Evolutionary conservation across 2,888 invertebrate genomes (phyloP), one percentile per base, ranked within the genome.

Genomic region (Schrankia costaestrigalis): DNA sequence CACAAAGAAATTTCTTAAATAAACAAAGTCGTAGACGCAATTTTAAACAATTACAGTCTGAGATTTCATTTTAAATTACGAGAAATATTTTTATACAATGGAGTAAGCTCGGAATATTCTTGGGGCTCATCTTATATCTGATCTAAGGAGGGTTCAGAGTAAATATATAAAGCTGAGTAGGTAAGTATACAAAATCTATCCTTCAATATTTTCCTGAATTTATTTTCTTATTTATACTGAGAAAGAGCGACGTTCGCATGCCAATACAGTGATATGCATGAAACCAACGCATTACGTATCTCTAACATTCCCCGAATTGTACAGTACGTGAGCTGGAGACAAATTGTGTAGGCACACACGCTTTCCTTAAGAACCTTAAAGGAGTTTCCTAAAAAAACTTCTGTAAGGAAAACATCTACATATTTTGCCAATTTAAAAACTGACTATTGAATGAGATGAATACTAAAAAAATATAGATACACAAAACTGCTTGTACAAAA

Each of bases 241-340:
- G 41, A 35, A 45, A 46, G 37, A 38, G 32, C 44, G 53, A 47
- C 33, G 45, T 59, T 54, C 55, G 57, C 56, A 53, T 62, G 57
- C 63, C 56, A 57, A 61, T 65, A 59, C 59, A 62, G 54, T 63
- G 63, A 67, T 70, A 72, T 73, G 64, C 58, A 62, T 49, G 67
- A 66, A 68, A 65, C 66, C 61, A 59, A 58, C 56, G 65, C 66
- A 65, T 71, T 68, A 62, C 69, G 60, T 61, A 68, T 71, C 70
- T 69, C 67, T 56, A 62, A 71, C 71, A 71, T 71, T 69, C 64
- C 52, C 52, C 55, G 61, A 71, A 73, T 73, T 69, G 67, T 66
- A 56, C 47, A 43, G 56, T 55, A 74, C 77, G 75, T 77, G 76
- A 75, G 63, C 31, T 48, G 69, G 63, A 66, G 69, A 70, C 70